These are phyloP conservation scores for Gobius niger DNA, from an alignment of 2,113 vertebrate species.

Conservation along the genomic window DNA sequence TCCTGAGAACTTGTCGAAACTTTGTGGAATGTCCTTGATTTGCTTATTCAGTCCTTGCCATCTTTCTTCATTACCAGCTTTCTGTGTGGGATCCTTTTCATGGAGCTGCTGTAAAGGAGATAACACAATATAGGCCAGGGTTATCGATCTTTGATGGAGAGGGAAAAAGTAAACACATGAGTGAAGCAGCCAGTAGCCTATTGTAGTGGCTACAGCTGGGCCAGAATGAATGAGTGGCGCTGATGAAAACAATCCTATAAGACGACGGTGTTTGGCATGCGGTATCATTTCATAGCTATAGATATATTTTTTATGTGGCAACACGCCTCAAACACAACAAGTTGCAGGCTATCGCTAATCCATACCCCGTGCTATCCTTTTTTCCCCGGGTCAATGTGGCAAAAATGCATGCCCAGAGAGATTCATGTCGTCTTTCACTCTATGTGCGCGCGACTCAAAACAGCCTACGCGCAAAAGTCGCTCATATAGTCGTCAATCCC, in stretches of 20 bases:
- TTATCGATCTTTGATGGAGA: no score
- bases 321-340: no score
- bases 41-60: constrained; percentile 22
- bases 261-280: no score
- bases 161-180: no score
- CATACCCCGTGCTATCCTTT: no score
- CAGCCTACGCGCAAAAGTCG: constrained; percentile 21
- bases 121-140: not conserved
- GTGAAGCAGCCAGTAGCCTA: no score
- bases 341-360: no score
- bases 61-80: constrained; percentile 38
- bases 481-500: constrained; percentile 41
- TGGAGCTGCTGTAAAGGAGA: constrained; percentile 14
- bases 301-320: no score
- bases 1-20: constrained; percentile 52
- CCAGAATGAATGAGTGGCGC: no score
- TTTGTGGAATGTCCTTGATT: constrained; percentile 32
- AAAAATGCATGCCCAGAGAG: not conserved
- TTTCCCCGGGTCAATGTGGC: not conserved
- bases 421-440: not conserved
- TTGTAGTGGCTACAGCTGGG: no score
- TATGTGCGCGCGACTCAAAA: not conserved
- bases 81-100: constrained; percentile 49
- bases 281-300: no score
- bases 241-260: no score